These are phyloP conservation scores for Brenthis ino DNA, from an alignment of 2,888 invertebrate genomes.

Conservation along the genomic window DNA sequence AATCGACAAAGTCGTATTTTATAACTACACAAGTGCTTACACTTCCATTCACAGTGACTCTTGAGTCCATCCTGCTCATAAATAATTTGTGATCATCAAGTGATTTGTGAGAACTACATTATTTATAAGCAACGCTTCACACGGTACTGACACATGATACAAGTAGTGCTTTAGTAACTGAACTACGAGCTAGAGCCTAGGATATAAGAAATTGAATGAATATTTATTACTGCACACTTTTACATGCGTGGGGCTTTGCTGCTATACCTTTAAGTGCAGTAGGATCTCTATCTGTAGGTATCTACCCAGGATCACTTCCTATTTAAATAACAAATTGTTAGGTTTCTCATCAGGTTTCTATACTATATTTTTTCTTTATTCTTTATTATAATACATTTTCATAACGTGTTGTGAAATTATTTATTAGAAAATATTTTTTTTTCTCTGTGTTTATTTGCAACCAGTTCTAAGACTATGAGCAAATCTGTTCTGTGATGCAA, in stretches of 20 bases:
- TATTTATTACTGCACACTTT: conserved; percentile 1
- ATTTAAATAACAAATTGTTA: too few relatives aligned
- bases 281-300: not conserved
- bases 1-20: not conserved
- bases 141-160: conserved; percentile 15
- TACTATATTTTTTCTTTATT: too few relatives aligned
- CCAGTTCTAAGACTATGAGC: too few relatives aligned
- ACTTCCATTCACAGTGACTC: conserved; percentile 10
- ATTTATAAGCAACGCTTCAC: conserved; percentile 21
- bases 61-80: conserved; percentile 14
- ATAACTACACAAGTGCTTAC: not conserved
- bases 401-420: too few relatives aligned
- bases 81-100: conserved; percentile 23
- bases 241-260: not conserved
- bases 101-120: conserved; percentile 18
- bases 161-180: conserved; percentile 8
- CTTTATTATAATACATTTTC: too few relatives aligned
- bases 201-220: conserved; percentile 13
- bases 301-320: too few relatives aligned
- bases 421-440: too few relatives aligned
- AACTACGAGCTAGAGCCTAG: conserved; percentile 13
- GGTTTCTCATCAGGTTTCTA: too few relatives aligned
- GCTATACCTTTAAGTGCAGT: not conserved
- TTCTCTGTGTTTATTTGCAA: too few relatives aligned
- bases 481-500: too few relatives aligned